Conservation (phyloP, 2,113 vertebrate genomes). For the Gavialis gangeticus region DNA sequence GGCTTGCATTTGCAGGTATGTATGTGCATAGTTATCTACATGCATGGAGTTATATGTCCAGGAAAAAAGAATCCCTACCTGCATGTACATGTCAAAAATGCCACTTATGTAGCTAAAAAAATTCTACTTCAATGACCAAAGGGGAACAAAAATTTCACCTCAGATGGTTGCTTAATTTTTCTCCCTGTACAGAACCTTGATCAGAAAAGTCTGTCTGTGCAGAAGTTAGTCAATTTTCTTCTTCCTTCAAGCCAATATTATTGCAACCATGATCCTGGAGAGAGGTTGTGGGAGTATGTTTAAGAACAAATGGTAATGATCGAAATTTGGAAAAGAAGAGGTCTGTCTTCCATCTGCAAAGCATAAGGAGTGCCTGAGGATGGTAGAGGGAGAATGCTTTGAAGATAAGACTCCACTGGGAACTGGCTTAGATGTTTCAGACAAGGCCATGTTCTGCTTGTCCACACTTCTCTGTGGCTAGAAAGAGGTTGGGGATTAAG, state of each 20-base stretch:
- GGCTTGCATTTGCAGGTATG: too few species aligned
- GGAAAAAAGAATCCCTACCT: too few species aligned
- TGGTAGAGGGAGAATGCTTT: background rate
- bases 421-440: background rate
- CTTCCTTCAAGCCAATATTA: conserved; percentile 21
- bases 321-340: background rate
- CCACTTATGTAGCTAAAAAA: too few species aligned
- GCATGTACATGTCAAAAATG: too few species aligned
- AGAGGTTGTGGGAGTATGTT: background rate
- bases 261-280: background rate
- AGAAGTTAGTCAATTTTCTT: conserved; percentile 20
- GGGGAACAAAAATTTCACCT: too few species aligned
- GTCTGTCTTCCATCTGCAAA: background rate
- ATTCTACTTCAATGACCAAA: too few species aligned
- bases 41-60: too few species aligned
- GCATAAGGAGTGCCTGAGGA: background rate
- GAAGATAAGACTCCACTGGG: background rate
- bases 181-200: background rate
- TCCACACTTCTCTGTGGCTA: background rate
- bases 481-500: background rate
- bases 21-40: too few species aligned
- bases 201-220: background rate
- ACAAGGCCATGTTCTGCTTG: background rate
- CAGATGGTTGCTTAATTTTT: background rate
- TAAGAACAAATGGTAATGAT: background rate